These are phyloP conservation scores for Nomada flava DNA, from an alignment of 2,888 invertebrate genomes.

Conservation along the genomic window DNA sequence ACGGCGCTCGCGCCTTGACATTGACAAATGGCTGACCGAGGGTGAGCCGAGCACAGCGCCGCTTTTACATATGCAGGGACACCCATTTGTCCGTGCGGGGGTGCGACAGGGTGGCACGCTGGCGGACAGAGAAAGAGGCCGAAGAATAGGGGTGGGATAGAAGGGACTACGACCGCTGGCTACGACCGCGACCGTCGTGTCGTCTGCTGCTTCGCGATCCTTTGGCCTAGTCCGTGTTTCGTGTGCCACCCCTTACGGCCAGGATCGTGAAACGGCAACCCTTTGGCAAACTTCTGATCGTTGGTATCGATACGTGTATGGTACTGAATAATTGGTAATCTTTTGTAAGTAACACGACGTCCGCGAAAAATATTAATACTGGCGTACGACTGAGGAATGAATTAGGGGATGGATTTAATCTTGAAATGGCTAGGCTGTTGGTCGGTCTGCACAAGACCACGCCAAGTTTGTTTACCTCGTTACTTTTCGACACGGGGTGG, in stretches of 20 bases:
- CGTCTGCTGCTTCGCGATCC: slow-evolving; percentile 52
- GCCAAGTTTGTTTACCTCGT: slow-evolving; percentile 52
- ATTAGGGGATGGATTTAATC: slow-evolving; percentile 60
- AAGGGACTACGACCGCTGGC: slow-evolving; percentile 38
- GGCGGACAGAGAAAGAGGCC: slow-evolving; percentile 44
- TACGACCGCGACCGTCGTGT: slow-evolving; percentile 58
- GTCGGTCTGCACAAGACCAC: slow-evolving; percentile 10
- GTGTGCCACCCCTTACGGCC: slow-evolving; percentile 48
- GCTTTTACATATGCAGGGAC: slow-evolving; percentile 85
- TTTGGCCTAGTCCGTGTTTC: slow-evolving; percentile 69
- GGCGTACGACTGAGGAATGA: slow-evolving; percentile 37
- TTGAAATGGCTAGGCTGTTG: slow-evolving; percentile 44
- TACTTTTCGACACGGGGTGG: slow-evolving; percentile 32
- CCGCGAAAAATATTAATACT: slow-evolving; percentile 39
- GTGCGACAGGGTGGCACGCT: slow-evolving; percentile 64
- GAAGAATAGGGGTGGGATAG: neutral
- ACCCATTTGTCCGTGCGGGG: slow-evolving; percentile 84
- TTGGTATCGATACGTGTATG: slow-evolving; percentile 7
- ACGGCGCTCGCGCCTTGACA: slow-evolving; percentile 85
- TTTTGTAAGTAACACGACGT: slow-evolving; percentile 38
- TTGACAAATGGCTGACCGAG: slow-evolving; percentile 84
- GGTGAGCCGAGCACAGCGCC: slow-evolving; percentile 84
- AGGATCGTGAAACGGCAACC: slow-evolving; percentile 38
- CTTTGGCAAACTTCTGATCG: slow-evolving; percentile 11
- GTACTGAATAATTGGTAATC: slow-evolving; percentile 42